Base-by-base conservation (phyloP, 2,888 invertebrate genomes). In the Orchesella flavescens region DNA sequence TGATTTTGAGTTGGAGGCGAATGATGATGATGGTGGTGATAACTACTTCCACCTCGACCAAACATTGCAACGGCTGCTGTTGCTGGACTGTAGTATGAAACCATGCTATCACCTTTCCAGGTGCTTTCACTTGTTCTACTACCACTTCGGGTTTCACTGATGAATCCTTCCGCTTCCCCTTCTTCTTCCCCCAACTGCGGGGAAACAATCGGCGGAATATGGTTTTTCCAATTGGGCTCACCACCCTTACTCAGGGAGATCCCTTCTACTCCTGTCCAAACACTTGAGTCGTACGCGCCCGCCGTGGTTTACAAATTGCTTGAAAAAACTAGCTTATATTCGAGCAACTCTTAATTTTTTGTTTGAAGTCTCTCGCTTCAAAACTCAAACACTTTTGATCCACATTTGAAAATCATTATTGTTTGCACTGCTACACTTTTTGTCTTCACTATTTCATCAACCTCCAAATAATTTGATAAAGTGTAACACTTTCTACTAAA, bases 51-150 rank as follows among this genome's bases (percentile, higher is more conserved):
- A 84, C 80, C 85, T 84, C 87, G 75, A 85, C 86, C 78, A 81
- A 87, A 87, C 87, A 87, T 88, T 84, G 87, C 84, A 76, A 84
- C 79, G 73, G 86, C 85, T 79, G 84, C 63, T 80, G 84, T 75
- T 46, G 84, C 83, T 75, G 85, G 86, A 76, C 85, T 87, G 84
- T 87, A 88, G 84, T 86, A 88, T 71, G 88, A 88, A 75, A 88
- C 87, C 88, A 88, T 88, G 74, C 65, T 83, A 76, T 69, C 84
- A 81, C 85, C 77, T 77, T 78, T 82, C n/a, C 72, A 80, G 84
- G 74, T 80, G 75, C 23, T 53, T 68, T 68, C 80, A 79, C 84
- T 84, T 69, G 65, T 24, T 66, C 66, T 61, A 63, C 69, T 69
- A 73, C 77, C 71, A 73, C 83, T 76, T 61, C 46, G 21, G 65